Base-by-base conservation (phyloP, 2,797 vertebrate species). In the Poecilia gillii region DNA sequence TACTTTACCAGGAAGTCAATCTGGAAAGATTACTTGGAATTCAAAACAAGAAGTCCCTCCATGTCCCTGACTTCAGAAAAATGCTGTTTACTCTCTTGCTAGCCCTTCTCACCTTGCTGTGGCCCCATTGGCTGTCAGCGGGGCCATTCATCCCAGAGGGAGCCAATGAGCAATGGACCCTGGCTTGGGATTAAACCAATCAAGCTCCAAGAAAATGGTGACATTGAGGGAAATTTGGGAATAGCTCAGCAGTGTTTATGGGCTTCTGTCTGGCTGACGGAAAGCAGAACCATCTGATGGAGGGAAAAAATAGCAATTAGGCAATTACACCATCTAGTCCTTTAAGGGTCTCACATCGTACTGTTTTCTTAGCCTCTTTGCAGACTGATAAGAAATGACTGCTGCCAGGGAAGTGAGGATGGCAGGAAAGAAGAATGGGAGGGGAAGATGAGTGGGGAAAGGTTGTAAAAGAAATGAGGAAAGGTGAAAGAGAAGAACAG, bases 291-390 rank as follows among this genome's bases (percentile, higher is more conserved):
- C 89, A 92, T 57, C 77, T 73, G 82, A 88, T 39, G 59, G 57
- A 59, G 77, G 78, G 83, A 14, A 92, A 94, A 95, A 94, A 94
- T 95, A 95, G 94, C 94, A 95, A 96, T 96, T 95, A 96, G 95
- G 94, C 94, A 95, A 95, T 96, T 95, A 96, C 91, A 96, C 89
- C 89, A 90, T 88, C 73, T 68, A 81, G 91, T 89, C 85, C 87
- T 93, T 87, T 94, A 90, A 93, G 89, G 91, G 92, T 90, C 88
- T 79, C 81, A 92, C 90, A 94, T 94, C 89, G 79, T 81, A 77
- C 82, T 96, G 93, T 95, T 96, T 95, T 95, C 91, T 94, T 95
- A 95, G 92, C 87, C 91, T 95, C 90, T 94, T 90, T 81, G 62
- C 81, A 76, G 81, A 88, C 79, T 84, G 93, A 96, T 96, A 95